Evolutionary conservation across 1,140 invertebrate species (phyloP), one percentile per base, ranked within the genome.

Genomic region (Galleria mellonella): DNA sequence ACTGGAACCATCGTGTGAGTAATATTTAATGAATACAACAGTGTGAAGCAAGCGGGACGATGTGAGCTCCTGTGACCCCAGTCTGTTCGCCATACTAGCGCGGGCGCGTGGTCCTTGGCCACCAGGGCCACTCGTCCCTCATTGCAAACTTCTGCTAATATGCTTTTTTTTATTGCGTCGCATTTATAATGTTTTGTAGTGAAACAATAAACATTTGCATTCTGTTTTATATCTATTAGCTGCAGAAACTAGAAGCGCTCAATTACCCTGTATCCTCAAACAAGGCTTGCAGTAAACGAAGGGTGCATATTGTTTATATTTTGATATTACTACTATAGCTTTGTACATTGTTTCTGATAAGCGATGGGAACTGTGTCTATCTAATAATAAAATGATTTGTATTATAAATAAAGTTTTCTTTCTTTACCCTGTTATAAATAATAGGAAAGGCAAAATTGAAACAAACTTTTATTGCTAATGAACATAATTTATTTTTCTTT

Each of bases 341-440:
- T 87, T 87, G 83, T 87, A 87, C 82, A 87, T 87, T 87, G 83
- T 86, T 87, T 87, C 79, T 87, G 83, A 83, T 86, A 84, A 85
- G 83, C 83, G 83, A 86, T 86, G 86, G 83, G 82, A 87, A 86
- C 79, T 86, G 83, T 87, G 86, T 87, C 86, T 87, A 86, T 87
- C 86, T 86, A 77, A 86, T 86, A 83, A 86, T 87, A 86, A 87
- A 84, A 84, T 84, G 83, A 87, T 85, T 87, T 87, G 83, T 87
- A 87, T 86, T 86, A 86, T 87, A 85, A 55, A 33, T 44, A 36
- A 9, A 60, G 32, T 54, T 74, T 81, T 82, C 47, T 55, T 63
- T 78, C 36, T 12, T 47, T 40, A 45, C 37, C 35, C 9, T 30
- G 6, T 12, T 9, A 11, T 28, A 15, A 4, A 28, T 29, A 28